Base-by-base conservation (phyloP, 2,888 invertebrate genomes). In the Artemia sinica region DNA sequence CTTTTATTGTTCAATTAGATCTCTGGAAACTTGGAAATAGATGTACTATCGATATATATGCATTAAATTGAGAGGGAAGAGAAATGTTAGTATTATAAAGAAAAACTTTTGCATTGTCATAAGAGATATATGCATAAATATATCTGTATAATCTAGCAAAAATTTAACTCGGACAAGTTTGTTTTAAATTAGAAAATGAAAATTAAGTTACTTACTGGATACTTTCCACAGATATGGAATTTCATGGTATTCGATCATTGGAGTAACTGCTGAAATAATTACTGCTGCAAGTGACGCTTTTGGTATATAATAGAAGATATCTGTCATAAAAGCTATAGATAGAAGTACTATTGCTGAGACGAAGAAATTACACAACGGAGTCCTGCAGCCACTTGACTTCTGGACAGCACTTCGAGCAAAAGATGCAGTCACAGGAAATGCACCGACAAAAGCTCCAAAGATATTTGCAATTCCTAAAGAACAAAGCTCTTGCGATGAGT, bases 251-350 rank as follows among this genome's bases (percentile, higher is more conserved):
- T 91, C 91, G 14, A 91, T 86, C 91, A 91, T 91, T 77, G 90
- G 90, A 69, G 92, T 82, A 65, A 94, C 93, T 41, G 94, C 93
- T 50, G 89, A 87, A 73, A 93, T 90, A 75, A 94, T 93, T 74
- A 94, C 87, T 1, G 90, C 90, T 2, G 92, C 91, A 73, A 94
- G 80, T 7, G 88, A 84, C 10, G 92, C 84, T 77, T 86, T 89
- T 0, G 91, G 91, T 75, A 91, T 91, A 77, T 82, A 94, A 76
- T 82, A 87, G 78, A 92, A 92, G 78, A 87, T 88, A 8, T 90
- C 90, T 5, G 93, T 92, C 76, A 92, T 86, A 77, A 91, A 88
- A 70, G 88, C 81, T 71, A 94, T 81, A 2, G 93, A 88, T 69
- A 91, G 75, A 69, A 94, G 85, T 65, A 94, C 92, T 76, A 93